Base-by-base conservation (phyloP, 2,113 vertebrate species). In the Saguinus midas region DNA sequence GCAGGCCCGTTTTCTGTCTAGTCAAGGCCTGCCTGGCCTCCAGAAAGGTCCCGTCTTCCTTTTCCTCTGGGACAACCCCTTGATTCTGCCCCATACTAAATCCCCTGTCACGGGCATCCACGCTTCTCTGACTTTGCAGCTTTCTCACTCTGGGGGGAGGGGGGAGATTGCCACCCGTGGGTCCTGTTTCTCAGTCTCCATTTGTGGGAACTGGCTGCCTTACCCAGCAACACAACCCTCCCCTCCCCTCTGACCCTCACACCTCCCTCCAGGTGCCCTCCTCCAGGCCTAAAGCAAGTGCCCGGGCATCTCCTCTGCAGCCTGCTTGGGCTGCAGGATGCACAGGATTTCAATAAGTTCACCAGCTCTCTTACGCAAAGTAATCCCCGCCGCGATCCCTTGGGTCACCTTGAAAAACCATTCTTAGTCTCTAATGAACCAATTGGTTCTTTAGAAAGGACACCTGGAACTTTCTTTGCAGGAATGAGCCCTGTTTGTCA, bases 361-460 rank as follows among this genome's bases (percentile, higher is more conserved):
- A 75, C 55, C 52, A 64, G 25, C 32, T 76, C 43, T 84, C 88
- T 91, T 48, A 21, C 13, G 35, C 8, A 1, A 45, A 52, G 3
- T 32, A 87, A 29, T n/a, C 32, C 35, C 43, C 23, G 8, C 52
- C 48, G 55, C 27, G 35, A 55, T 25, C 48, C 80, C 61, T n/a
- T 75, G 61, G 68, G 61, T 93, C 83, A n/a, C 95, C 83, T 93
- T 90, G 94, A 91, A 96, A 97, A 97, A 83, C 32, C 79, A 92
- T 82, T 73, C 75, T 68, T n/a, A 25, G 52, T 82, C 61, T 91
- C 17, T 52, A 84, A 91, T 58, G 82, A 92, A 91, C 82, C 93
- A 64, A 50, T 23, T 35, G 16, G 20, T 61, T 83, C 58, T 91
- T 93, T 79, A 93, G 70, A 79, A 96, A 92, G 82, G 57, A 95